Conservation (phyloP, 2,797 vertebrate species). For the Lutjanus campechanus region DNA sequence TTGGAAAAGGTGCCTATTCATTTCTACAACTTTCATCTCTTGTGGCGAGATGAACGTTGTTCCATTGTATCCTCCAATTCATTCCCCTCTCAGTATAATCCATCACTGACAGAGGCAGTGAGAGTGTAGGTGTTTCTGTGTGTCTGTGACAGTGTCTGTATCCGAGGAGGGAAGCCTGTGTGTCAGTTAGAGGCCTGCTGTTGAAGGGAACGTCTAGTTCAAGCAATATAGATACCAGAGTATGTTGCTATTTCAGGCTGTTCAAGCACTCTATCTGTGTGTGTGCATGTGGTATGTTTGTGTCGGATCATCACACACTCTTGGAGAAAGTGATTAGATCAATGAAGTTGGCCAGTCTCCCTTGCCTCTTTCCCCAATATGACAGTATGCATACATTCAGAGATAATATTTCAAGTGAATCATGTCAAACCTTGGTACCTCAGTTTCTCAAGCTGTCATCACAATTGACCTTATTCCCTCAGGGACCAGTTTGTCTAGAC, state of each 20-base stretch:
- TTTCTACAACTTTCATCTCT: conserved; percentile 42
- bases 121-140: conserved; percentile 33
- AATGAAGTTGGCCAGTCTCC: neutral
- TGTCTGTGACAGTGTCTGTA: conserved; percentile 28
- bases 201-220: conserved; percentile 25
- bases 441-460: neutral
- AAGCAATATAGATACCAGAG: conserved; percentile 41
- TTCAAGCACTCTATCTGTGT: conserved; percentile 15
- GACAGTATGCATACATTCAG: neutral
- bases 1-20: conserved; percentile 42
- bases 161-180: conserved; percentile 3
- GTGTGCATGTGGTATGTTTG: neutral
- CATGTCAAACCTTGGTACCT: neutral
- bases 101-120: conserved; percentile 63
- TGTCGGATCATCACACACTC: conserved; percentile 16
- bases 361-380: neutral
- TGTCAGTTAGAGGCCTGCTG: conserved; percentile 21
- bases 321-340: conserved; percentile 4
- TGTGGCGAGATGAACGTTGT: conserved; percentile 40
- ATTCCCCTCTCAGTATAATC: conserved; percentile 58
- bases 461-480: neutral
- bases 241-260: conserved; percentile 39
- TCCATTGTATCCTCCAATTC: conserved; percentile 52
- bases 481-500: conserved; percentile 6
- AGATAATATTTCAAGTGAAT: neutral